A percentile compares a stretch with the other conserved stretches of the same genome.
phyloP scores from a whole-genome alignment of 64 coral and sea anemone genomes.

The Stylophora pistillata region DNA sequence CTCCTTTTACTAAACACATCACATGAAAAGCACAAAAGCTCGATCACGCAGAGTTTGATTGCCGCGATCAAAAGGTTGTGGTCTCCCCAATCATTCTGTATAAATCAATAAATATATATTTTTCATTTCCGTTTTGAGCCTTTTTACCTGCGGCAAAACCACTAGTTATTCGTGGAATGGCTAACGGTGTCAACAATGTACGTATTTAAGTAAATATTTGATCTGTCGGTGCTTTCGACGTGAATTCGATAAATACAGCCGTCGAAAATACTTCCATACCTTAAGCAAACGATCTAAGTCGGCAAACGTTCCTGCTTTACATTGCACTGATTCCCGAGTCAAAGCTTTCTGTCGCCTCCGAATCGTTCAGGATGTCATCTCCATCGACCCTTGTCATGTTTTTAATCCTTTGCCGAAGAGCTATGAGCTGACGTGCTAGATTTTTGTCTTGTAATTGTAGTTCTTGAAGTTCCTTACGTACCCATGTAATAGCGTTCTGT shows the following conservation, averaged over 20 bases:
- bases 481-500: slow-evolving; percentile 28
- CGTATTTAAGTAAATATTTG: slow-evolving; percentile 1
- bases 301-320: background rate
- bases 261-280: too few species aligned
- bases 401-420: slow-evolving; percentile 33
- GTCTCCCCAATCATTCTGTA: too few species aligned
- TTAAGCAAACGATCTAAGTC: background rate
- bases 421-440: slow-evolving; percentile 25
- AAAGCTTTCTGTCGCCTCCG: slow-evolving; percentile 1
- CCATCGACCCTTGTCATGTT: slow-evolving; percentile 31
- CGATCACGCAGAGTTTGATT: too few species aligned
- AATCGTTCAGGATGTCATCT: slow-evolving; percentile 18
- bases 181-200: background rate
- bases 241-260: background rate
- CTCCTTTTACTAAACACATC: background rate
- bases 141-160: background rate
- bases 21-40: too few species aligned
- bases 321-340: background rate
- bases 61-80: background rate
- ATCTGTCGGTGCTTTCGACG: background rate
- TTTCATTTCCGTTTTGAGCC: too few species aligned
- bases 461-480: slow-evolving; percentile 41
- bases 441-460: slow-evolving; percentile 41
- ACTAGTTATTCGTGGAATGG: background rate
- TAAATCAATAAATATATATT: too few species aligned